Evolutionary conservation across 1,140 invertebrate genomes (phyloP).

Genomic region (Aricia agestis): DNA sequence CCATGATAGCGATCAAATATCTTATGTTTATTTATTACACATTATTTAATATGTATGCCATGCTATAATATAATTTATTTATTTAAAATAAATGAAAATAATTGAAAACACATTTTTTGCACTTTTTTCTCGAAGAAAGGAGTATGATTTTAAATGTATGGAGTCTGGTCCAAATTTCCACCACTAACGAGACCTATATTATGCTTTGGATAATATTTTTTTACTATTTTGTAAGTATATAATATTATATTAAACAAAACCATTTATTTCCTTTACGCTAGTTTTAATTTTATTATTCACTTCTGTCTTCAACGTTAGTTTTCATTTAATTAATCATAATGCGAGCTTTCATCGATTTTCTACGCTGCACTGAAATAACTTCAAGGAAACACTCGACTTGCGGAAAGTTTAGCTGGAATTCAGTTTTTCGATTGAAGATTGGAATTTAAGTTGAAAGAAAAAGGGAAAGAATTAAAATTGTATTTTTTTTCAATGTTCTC

Average conservation of each 20-base stretch:
- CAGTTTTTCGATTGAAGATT: background rate
- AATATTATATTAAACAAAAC: too few relatives aligned
- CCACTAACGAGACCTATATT: too few relatives aligned
- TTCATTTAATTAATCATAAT: background rate
- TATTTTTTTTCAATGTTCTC: too few relatives aligned
- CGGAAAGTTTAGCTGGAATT: background rate
- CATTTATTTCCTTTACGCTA: too few relatives aligned
- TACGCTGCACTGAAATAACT: background rate
- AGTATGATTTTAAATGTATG: too few relatives aligned
- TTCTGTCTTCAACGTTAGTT: too few relatives aligned
- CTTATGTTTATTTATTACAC: background rate
- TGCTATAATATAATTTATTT: background rate
- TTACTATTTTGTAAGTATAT: too few relatives aligned
- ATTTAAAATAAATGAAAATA: background rate
- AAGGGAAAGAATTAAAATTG: too few relatives aligned
- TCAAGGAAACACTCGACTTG: background rate
- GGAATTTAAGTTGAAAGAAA: background rate
- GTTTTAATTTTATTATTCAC: too few relatives aligned
- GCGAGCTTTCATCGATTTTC: background rate
- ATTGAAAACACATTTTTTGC: background rate
- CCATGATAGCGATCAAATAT: background rate
- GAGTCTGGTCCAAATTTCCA: too few relatives aligned
- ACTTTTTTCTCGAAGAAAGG: background rate
- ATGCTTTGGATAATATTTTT: too few relatives aligned
- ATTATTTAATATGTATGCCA: background rate